Conservation (phyloP, 2,797 vertebrate species). For the Anguilla pacifica region DNA sequence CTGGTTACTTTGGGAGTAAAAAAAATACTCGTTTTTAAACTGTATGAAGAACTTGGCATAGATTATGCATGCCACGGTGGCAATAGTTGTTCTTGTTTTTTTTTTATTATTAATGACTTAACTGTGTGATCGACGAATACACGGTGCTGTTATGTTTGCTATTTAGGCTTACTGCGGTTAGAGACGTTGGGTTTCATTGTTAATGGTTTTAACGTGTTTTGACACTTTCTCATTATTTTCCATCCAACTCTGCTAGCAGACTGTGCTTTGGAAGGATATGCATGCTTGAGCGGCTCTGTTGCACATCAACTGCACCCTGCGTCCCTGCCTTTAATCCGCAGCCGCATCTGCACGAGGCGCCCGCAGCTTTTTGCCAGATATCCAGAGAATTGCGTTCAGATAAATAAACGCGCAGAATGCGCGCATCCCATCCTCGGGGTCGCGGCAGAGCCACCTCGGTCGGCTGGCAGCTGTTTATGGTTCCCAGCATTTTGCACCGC, state of each 20-base stretch:
- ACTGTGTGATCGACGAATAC: not conserved
- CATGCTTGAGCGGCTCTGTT: not conserved
- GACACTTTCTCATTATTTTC: not conserved
- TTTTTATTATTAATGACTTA: not conserved
- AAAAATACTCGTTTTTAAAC: not conserved
- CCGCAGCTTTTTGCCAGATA: not conserved
- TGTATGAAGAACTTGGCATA: not conserved
- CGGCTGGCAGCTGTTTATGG: slow-evolving; percentile 8
- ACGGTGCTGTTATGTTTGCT: not conserved
- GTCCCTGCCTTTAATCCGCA: not conserved
- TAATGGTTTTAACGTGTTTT: not conserved
- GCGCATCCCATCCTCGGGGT: not conserved
- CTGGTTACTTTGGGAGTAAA: not conserved
- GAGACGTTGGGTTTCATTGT: not conserved
- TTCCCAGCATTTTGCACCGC: slow-evolving; percentile 20
- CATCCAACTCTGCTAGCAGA: not conserved
- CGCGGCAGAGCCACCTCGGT: not conserved
- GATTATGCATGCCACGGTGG: not conserved
- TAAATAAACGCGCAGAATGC: not conserved
- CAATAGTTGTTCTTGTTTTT: not conserved
- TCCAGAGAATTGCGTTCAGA: not conserved
- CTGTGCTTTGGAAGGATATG: not conserved
- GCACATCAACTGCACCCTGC: not conserved
- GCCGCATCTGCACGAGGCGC: not conserved
- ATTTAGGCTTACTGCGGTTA: not conserved